Percentiles rank a stretch among this genome's conserved stretches.
These are phyloP conservation scores for Lasioglossum pauxillum DNA, from an alignment of 2,888 invertebrate genomes.

Conservation along the genomic window DNA sequence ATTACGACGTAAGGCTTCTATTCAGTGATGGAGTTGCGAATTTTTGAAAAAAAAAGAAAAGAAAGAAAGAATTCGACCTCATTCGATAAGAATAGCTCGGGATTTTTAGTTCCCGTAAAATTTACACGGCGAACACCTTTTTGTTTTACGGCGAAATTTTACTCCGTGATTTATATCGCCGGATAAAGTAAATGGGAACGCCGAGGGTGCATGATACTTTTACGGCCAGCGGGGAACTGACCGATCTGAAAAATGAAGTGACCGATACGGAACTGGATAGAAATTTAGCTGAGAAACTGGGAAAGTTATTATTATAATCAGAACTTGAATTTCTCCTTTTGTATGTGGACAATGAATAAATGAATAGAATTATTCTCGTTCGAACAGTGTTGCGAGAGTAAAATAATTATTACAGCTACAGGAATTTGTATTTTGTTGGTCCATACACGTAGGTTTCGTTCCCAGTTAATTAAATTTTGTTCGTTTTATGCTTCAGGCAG, in stretches of 20 bases:
- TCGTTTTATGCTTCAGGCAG: neutral
- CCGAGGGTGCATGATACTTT: neutral
- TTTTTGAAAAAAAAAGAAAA: neutral
- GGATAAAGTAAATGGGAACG: neutral
- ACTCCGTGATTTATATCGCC: slow-evolving; percentile 1
- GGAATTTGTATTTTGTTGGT: neutral
- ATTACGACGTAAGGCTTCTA: neutral
- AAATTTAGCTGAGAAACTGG: neutral
- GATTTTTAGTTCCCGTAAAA: slow-evolving; percentile 12
- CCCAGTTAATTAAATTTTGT: neutral
- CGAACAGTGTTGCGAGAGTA: neutral
- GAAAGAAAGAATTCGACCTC: neutral
- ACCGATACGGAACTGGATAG: neutral
- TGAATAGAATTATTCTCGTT: too few relatives aligned
- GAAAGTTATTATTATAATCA: neutral
- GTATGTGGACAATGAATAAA: neutral
- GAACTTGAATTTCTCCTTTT: neutral
- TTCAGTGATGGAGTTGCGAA: neutral
- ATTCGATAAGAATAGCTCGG: slow-evolving; percentile 1
- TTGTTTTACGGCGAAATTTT: slow-evolving; percentile 10
- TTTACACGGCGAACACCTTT: slow-evolving; percentile 5
- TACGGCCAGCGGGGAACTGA: neutral
- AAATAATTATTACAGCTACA: neutral
- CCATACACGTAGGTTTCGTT: neutral
- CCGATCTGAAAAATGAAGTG: neutral